Evolutionary conservation across 1,140 invertebrate species (phyloP).

Genomic region (Apolygus lucorum): DNA sequence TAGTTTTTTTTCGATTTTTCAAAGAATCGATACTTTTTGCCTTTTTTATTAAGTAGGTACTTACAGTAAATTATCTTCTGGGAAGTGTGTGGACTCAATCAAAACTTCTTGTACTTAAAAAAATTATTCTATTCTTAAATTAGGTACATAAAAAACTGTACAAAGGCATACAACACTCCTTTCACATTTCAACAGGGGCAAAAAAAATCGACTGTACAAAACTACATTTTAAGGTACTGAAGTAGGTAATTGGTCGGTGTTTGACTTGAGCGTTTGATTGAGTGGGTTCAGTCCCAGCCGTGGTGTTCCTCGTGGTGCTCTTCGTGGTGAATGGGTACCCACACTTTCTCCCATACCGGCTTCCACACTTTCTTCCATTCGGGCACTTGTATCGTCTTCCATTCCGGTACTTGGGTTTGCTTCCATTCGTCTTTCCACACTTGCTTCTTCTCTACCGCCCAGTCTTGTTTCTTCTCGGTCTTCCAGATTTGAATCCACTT

Average conservation of each 20-base stretch:
- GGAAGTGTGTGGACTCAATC: too few relatives aligned
- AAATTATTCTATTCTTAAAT: too few relatives aligned
- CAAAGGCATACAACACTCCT: too few relatives aligned
- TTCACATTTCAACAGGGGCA: too few relatives aligned
- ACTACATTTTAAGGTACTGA: constrained; percentile 31
- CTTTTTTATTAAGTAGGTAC: too few relatives aligned
- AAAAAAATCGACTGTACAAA: too few relatives aligned
- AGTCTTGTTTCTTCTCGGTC: constrained; percentile 62
- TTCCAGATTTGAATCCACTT: constrained; percentile 67
- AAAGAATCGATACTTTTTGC: too few relatives aligned
- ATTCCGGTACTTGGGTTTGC: constrained; percentile 44
- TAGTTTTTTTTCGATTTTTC: too few relatives aligned
- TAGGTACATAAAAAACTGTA: too few relatives aligned
- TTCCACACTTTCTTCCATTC: constrained; percentile 34
- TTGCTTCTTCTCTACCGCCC: constrained; percentile 65
- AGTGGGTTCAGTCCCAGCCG: constrained; percentile 15
- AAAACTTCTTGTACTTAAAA: too few relatives aligned
- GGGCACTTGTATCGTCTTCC: constrained; percentile 40
- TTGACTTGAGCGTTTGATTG: constrained; percentile 19
- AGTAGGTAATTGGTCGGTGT: constrained; percentile 31
- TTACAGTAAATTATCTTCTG: too few relatives aligned
- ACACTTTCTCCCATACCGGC: constrained; percentile 34
- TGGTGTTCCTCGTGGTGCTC: constrained; percentile 38
- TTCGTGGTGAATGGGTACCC: constrained; percentile 38
- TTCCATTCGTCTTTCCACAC: constrained; percentile 64